Evolutionary conservation across 35 echinoderm and acorn worm species (phyloP).

Genomic region (Ophiothrix spiculata): DNA sequence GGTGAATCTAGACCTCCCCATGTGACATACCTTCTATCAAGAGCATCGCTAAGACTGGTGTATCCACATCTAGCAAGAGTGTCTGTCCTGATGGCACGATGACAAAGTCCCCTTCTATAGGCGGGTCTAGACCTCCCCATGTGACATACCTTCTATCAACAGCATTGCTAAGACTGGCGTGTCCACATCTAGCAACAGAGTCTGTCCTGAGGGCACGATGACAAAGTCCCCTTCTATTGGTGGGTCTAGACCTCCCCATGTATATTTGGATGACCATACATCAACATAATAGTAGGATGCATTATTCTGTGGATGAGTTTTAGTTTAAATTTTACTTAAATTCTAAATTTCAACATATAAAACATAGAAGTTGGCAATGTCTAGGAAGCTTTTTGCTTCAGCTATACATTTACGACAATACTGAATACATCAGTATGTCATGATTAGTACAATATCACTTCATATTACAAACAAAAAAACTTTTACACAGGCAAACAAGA

Average conservation of each 20-base stretch:
- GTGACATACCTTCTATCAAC: constrained; percentile 75
- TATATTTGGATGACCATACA: constrained; percentile 85
- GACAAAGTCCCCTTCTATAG: too few relatives aligned
- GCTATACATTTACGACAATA: not conserved
- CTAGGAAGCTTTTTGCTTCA: too few relatives aligned
- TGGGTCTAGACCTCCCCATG: constrained; percentile 60
- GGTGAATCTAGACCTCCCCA: too few relatives aligned
- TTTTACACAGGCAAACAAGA: too few relatives aligned
- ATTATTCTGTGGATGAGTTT: constrained; percentile 26
- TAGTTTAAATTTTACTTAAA: too few relatives aligned
- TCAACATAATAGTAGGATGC: constrained; percentile 81
- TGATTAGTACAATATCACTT: not conserved
- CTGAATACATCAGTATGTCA: not conserved
- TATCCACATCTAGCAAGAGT: too few relatives aligned
- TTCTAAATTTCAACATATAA: too few relatives aligned
- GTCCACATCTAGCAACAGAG: constrained; percentile 64
- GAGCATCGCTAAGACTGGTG: too few relatives aligned
- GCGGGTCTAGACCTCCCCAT: too few relatives aligned
- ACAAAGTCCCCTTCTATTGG: constrained; percentile 75
- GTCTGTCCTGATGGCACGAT: constrained; percentile 66
- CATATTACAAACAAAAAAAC: too few relatives aligned
- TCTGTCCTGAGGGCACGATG: constrained; percentile 61
- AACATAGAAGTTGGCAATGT: too few relatives aligned
- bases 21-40: too few relatives aligned
- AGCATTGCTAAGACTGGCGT: constrained; percentile 75